A percentile compares a stretch with the other conserved stretches of the same genome.
These are phyloP conservation scores for Boulengeromyrus knoepffleri DNA, from an alignment of 2,113 vertebrate genomes.

Conservation along the genomic window DNA sequence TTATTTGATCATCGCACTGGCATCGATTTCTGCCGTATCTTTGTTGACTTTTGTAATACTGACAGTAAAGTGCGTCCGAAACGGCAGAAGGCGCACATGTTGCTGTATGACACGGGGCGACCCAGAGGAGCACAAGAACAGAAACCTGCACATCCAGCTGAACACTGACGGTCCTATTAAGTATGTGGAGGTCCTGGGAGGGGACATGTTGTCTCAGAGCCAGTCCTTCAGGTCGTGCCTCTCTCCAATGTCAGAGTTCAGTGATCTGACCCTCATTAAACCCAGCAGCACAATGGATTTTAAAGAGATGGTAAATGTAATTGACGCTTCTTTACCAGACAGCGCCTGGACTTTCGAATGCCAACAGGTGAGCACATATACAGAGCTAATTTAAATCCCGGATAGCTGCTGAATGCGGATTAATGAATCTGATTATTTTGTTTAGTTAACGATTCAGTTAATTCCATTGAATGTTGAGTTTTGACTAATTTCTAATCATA, in stretches of 20 bases:
- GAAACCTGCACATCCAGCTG: constrained; percentile 59
- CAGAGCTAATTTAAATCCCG: background rate
- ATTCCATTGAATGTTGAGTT: background rate
- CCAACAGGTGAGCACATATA: constrained; percentile 49
- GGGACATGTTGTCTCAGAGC: constrained; percentile 52
- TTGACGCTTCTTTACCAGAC: constrained; percentile 54
- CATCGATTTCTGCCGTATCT: background rate
- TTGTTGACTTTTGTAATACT: background rate
- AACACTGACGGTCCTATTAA: constrained; percentile 62
- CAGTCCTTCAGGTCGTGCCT: constrained; percentile 59
- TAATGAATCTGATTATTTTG: background rate
- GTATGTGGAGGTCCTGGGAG: constrained; percentile 60
- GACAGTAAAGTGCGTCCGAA: background rate
- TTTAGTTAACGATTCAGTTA: background rate
- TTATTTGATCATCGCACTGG: background rate
- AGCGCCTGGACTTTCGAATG: constrained; percentile 56
- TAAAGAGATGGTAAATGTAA: constrained; percentile 51
- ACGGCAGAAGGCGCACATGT: background rate
- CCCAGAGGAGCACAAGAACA: constrained; percentile 45
- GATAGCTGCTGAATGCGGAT: background rate
- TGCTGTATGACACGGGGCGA: constrained; percentile 39
- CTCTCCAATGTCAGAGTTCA: constrained; percentile 58
- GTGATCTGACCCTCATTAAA: constrained; percentile 61
- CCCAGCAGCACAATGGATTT: constrained; percentile 58
- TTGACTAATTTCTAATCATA: background rate